Evolutionary conservation across 2,888 invertebrate species (phyloP).

Genomic region (Dusona sp.): DNA sequence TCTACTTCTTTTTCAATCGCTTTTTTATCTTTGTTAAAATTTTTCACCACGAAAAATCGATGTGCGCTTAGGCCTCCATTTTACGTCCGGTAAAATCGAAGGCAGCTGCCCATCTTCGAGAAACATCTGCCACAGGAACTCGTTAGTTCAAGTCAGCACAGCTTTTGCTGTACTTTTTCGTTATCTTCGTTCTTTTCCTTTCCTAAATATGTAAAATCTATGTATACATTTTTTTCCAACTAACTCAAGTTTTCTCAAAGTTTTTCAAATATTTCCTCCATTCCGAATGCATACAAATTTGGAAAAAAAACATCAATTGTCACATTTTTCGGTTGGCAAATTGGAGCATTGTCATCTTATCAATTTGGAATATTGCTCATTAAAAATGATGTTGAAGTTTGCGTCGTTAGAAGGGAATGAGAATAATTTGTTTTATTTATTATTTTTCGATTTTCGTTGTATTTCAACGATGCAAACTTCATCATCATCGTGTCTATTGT

Average conservation of each 20-base stretch:
- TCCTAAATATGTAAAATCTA: background rate
- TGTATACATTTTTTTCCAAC: background rate
- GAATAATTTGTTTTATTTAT: no score
- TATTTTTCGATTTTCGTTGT: no score
- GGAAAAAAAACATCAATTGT: background rate
- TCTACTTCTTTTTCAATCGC: background rate
- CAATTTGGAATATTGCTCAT: no score
- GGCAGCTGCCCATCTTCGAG: conserved; percentile 51
- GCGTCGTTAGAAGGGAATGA: no score
- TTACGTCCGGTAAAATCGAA: conserved; percentile 16
- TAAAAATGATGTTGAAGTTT: no score
- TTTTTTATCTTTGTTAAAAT: background rate
- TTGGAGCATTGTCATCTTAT: background rate
- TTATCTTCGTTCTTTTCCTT: conserved; percentile 13
- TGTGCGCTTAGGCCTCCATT: background rate
- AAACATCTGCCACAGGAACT: conserved; percentile 56
- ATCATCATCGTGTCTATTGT: background rate
- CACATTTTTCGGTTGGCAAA: background rate
- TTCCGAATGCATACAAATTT: background rate
- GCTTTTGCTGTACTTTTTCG: conserved; percentile 39
- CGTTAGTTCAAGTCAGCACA: conserved; percentile 13
- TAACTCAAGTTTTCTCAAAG: background rate
- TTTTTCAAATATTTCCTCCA: background rate
- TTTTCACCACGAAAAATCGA: background rate
- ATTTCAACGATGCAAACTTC: background rate